phyloP scores from a whole-genome alignment of 2,113 vertebrate genomes.

The Oreochromis niloticus region DNA sequence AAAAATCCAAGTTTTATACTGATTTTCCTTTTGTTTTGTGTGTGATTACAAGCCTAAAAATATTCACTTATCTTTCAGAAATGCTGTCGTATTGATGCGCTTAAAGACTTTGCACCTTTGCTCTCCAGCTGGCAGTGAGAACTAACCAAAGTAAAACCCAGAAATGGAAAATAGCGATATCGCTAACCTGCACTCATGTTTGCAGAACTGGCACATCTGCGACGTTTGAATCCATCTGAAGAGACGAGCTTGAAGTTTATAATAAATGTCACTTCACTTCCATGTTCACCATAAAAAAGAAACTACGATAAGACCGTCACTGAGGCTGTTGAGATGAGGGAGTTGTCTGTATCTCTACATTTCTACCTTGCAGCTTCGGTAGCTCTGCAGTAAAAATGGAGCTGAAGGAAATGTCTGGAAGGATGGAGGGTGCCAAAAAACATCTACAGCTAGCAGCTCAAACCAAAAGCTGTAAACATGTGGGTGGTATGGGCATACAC shows the following conservation, averaged over 20 bases:
- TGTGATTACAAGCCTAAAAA: neutral
- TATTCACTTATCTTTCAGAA: neutral
- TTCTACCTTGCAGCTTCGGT: neutral
- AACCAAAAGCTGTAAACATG: neutral
- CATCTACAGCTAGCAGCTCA: neutral
- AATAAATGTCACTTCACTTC: neutral
- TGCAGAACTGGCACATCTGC: neutral
- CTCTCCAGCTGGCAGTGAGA: slow-evolving; percentile 33
- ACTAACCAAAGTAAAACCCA: neutral
- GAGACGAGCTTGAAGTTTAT: neutral
- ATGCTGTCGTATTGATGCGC: neutral
- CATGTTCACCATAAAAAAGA: neutral
- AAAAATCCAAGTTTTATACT: neutral
- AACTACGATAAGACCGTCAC: neutral
- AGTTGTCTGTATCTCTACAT: neutral
- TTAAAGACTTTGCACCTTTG: neutral
- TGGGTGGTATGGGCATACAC: neutral
- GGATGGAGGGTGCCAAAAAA: neutral
- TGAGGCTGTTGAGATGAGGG: neutral
- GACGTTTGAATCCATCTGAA: neutral
- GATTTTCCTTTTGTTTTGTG: neutral
- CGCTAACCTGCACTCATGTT: neutral
- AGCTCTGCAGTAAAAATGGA: neutral
- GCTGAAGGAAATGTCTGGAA: neutral
- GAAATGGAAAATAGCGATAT: neutral